These are phyloP conservation scores for Canis aureus DNA, from an alignment of 2,113 vertebrate genomes.

Conservation along the genomic window DNA sequence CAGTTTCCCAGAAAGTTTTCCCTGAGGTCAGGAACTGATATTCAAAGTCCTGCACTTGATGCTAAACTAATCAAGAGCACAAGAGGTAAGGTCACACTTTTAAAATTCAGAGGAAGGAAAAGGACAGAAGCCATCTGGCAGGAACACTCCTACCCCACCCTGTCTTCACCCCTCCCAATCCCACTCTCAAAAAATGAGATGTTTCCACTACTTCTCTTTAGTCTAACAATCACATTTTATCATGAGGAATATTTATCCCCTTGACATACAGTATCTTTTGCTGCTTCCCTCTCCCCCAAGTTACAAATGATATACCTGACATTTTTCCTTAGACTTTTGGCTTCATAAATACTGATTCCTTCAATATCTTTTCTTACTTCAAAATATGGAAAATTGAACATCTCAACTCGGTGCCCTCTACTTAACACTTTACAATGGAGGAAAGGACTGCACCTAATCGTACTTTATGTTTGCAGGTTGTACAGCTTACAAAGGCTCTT, in stretches of 20 bases:
- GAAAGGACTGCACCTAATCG: not conserved
- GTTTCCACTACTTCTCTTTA: not conserved
- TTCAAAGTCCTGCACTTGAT: not conserved
- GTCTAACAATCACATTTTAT: not conserved
- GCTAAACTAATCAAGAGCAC: conserved; percentile 74
- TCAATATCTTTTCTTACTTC: not conserved
- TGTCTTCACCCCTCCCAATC: fast-evolving
- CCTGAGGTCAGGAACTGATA: conserved; percentile 67
- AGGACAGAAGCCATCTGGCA: conserved; percentile 65
- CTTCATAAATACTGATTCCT: not conserved
- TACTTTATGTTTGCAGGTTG: not conserved
- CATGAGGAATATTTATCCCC: not conserved
- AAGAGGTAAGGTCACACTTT: conserved; percentile 69
- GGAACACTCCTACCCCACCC: not conserved
- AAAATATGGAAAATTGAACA: not conserved
- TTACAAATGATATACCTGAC: not conserved
- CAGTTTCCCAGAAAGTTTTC: conserved; percentile 57
- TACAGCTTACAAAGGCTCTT: not conserved
- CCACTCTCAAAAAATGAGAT: not conserved
- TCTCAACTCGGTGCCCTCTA: not conserved
- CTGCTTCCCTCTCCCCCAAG: not conserved
- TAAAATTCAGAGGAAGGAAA: conserved; percentile 59
- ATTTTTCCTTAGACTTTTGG: conserved; percentile 10
- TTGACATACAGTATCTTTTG: not conserved
- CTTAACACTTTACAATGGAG: not conserved